Percentiles rank a stretch among this genome's conserved stretches.
phyloP scores from a whole-genome alignment of 1,140 invertebrate genomes.

The Lepidostoma basale region DNA sequence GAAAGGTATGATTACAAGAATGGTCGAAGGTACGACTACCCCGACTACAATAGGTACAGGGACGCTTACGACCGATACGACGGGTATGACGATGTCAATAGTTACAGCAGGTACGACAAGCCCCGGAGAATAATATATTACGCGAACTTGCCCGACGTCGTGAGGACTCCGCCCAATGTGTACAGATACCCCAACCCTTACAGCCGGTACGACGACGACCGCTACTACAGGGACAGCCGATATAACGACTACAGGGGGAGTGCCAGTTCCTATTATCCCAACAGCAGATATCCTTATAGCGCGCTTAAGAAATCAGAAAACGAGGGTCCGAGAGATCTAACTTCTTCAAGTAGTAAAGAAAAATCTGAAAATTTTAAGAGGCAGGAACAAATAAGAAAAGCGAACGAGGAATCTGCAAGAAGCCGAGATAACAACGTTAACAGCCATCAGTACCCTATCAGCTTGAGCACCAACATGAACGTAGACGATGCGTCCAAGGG shows the following conservation, averaged over 20 bases:
- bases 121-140: slow-evolving; percentile 61
- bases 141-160: slow-evolving; percentile 59
- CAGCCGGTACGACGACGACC: slow-evolving; percentile 55
- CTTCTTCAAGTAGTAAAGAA: slow-evolving; percentile 53
- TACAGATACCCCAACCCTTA: slow-evolving; percentile 57
- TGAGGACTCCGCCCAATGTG: slow-evolving; percentile 56
- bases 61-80: slow-evolving; percentile 57
- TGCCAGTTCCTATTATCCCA: slow-evolving; percentile 22
- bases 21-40: slow-evolving; percentile 41
- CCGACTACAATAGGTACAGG: slow-evolving; percentile 45
- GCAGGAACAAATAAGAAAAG: slow-evolving; percentile 53
- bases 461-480: slow-evolving; percentile 42
- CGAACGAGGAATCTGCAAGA: slow-evolving; percentile 44
- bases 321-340: slow-evolving; percentile 56
- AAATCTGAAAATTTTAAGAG: slow-evolving; percentile 55
- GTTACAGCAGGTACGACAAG: slow-evolving; percentile 56
- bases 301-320: slow-evolving; percentile 57
- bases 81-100: slow-evolving; percentile 49
- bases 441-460: slow-evolving; percentile 58
- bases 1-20: slow-evolving; percentile 54
- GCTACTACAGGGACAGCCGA: slow-evolving; percentile 51
- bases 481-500: slow-evolving; percentile 48
- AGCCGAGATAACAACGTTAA: slow-evolving; percentile 53
- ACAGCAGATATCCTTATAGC: slow-evolving; percentile 49
- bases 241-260: slow-evolving; percentile 42